Percentiles rank a stretch among this genome's conserved stretches.
Evolutionary conservation across 2,797 vertebrate genomes (phyloP).

Genomic region (Falco novaeseelandiae): DNA sequence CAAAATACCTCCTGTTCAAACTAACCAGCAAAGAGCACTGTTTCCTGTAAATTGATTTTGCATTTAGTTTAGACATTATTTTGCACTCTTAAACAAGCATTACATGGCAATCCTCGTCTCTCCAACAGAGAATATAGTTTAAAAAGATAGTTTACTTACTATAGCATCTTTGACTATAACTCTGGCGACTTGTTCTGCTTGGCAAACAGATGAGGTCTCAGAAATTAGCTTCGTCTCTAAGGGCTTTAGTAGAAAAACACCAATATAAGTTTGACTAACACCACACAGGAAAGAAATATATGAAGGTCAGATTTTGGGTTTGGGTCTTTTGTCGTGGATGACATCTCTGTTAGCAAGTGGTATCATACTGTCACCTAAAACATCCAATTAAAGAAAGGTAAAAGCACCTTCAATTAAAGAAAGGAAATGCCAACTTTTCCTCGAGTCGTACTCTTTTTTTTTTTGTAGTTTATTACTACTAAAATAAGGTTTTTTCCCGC

Average conservation of each 20-base stretch:
- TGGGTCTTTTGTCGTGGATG: neutral
- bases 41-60: neutral
- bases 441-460: neutral
- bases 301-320: neutral
- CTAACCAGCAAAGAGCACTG: neutral
- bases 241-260: constrained; percentile 78
- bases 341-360: neutral
- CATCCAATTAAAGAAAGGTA: neutral
- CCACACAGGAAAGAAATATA: neutral
- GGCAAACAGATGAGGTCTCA: constrained; percentile 91
- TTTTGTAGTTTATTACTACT: neutral
- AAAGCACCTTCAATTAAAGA: neutral
- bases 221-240: constrained; percentile 96
- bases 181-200: constrained; percentile 95
- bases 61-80: neutral
- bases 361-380: neutral
- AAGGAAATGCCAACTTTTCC: neutral
- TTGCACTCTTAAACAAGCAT: neutral
- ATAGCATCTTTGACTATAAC: constrained; percentile 92
- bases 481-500: fast-evolving
- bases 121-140: neutral
- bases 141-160: constrained; percentile 81
- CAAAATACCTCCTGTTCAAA: neutral
- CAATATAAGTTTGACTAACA: neutral
- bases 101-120: neutral